phyloP scores from a whole-genome alignment of 1,140 invertebrate genomes.

The Helicoverpa zea region DNA sequence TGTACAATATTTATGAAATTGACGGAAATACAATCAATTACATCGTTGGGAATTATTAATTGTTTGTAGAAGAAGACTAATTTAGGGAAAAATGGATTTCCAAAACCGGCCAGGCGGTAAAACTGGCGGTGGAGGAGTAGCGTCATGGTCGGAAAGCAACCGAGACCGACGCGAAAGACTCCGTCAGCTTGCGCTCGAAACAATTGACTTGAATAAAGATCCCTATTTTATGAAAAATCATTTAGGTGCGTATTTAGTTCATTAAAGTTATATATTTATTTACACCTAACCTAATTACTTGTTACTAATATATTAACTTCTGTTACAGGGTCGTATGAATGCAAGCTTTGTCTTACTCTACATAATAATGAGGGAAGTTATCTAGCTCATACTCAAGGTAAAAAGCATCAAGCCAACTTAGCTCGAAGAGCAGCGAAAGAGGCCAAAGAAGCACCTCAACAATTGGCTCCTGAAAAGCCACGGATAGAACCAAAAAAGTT shows the following conservation, averaged over 20 bases:
- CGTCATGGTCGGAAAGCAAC: slow-evolving; percentile 99
- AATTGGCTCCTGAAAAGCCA: slow-evolving; percentile 97
- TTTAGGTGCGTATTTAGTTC: slow-evolving; percentile 88
- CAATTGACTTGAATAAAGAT: slow-evolving; percentile 99
- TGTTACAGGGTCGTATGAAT: slow-evolving; percentile 97
- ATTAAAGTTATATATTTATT: not conserved
- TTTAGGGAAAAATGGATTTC: slow-evolving; percentile 93
- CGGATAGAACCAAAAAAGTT: slow-evolving; percentile 99
- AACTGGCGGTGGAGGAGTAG: slow-evolving; percentile 99
- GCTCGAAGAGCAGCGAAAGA: slow-evolving; percentile 99
- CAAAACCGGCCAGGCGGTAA: slow-evolving; percentile 99
- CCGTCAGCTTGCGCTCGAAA: slow-evolving; percentile 98
- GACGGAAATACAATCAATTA: no score
- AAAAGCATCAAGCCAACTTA: slow-evolving; percentile 99
- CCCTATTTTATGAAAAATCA: slow-evolving; percentile 99
- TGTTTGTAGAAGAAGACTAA: not conserved
- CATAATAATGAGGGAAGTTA: slow-evolving; percentile 99
- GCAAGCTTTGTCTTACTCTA: slow-evolving; percentile 99
- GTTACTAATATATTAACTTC: not conserved
- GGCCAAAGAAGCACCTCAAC: slow-evolving; percentile 97
- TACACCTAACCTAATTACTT: no score
- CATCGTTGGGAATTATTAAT: not conserved
- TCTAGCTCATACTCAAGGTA: slow-evolving; percentile 99
- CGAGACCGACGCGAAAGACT: slow-evolving; percentile 98
- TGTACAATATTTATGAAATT: no score